A percentile compares a stretch with the other conserved stretches of the same genome.
These are phyloP conservation scores for Escarpia spicata DNA, from an alignment of 2,888 invertebrate genomes.

Conservation along the genomic window DNA sequence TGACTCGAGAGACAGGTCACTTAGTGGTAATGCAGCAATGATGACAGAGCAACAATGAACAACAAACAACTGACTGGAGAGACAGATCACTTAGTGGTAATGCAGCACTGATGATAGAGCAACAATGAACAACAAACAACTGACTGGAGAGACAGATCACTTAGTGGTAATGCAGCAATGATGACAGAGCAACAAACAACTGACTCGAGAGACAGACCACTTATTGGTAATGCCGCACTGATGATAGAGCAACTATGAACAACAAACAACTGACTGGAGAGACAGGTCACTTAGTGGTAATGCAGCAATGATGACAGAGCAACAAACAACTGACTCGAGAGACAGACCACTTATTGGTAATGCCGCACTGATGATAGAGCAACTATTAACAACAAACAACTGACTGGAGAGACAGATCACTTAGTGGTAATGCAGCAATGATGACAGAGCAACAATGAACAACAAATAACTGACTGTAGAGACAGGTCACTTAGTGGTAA, in stretches of 20 bases:
- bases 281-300: not conserved
- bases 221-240: too few relatives aligned
- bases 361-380: not conserved
- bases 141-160: not conserved
- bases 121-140: not conserved
- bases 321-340: not conserved
- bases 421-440: too few relatives aligned
- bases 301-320: not conserved
- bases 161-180: not conserved
- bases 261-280: not conserved
- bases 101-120: not conserved
- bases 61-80: not conserved
- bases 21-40: too few relatives aligned
- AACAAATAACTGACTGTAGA: not conserved
- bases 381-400: too few relatives aligned
- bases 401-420: too few relatives aligned
- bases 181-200: not conserved
- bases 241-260: not conserved
- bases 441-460: not conserved
- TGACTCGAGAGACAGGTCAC: too few relatives aligned
- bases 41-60: too few relatives aligned
- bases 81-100: not conserved
- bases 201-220: too few relatives aligned
- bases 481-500: too few relatives aligned
- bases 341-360: not conserved